Base-by-base conservation (phyloP, 2,113 vertebrate genomes). In the Oxyruncus cristatus region DNA sequence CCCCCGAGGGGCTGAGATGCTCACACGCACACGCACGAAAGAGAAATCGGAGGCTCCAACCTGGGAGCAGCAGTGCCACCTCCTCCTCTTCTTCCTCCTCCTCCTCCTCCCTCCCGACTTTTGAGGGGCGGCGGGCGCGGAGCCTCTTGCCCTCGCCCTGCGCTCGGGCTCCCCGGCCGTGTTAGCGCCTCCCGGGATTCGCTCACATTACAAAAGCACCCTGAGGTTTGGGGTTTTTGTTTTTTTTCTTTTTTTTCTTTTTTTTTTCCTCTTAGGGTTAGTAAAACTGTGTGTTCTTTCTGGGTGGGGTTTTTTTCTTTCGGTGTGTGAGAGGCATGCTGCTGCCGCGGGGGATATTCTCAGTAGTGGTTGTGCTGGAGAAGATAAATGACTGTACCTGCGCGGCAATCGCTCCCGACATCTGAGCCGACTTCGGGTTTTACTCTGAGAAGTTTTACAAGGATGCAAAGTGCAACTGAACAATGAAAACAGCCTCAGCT, bases 381-480 rank as follows among this genome's bases (percentile, higher is more conserved):
- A 93, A 90, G 71, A 90, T n/a, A 95, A 95, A 96, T 96, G 88
- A 97, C 85, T 96, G 39, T 94, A 77, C 68, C 56, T 83, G 82
- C 8, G 0, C 58, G 22, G 75, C 50, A 83, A 59, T 90, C 79
- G 1, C 88, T 91, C 86, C 82, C 8, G 6, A 15, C 52, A 88
- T 92, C 95, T 67, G 12, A 85, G 35, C 71, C 12, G 8, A 55
- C 72, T 88, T 65, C 14, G 37, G 61, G 39, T 89, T 96, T 92
- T 92, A 81, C 52, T 89, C 63, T 59, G 65, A 92, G 65, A 35
- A 67, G 24, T 52, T 77, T 65, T 67, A 11, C 35, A 14, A 75
- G 71, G 59, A 92, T 88, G 63, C 90, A 62, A 86, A 93, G 55
- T 55, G 63, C 62, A 46, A 58, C 67, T 1, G 82, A 85, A 11